Conservation (phyloP, 2,888 invertebrate species). For the Chrysolina oricalcia region DNA sequence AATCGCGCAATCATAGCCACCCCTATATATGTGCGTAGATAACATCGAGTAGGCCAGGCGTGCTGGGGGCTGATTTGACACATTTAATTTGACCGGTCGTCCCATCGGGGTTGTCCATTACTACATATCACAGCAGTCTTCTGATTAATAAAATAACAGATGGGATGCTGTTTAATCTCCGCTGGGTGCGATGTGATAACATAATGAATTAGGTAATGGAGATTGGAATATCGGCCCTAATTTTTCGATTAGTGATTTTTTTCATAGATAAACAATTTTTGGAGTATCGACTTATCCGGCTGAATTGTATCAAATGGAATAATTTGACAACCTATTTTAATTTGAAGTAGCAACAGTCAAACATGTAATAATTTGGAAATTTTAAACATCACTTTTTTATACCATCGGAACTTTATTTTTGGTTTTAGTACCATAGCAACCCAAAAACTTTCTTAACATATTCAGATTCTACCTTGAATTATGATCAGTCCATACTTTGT, state of each 20-base stretch:
- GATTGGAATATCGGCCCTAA: neutral
- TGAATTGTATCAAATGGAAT: too few relatives aligned
- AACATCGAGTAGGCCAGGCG: constrained; percentile 64
- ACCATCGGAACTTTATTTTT: too few relatives aligned
- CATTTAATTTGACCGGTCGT: constrained; percentile 67
- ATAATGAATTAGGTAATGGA: constrained; percentile 41
- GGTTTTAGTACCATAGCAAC: too few relatives aligned
- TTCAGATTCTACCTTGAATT: too few relatives aligned
- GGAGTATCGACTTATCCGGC: too few relatives aligned
- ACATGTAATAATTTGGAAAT: too few relatives aligned
- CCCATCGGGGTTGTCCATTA: constrained; percentile 62
- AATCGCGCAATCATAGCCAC: constrained; percentile 68
- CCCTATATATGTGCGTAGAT: constrained; percentile 65
- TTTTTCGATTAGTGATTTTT: neutral
- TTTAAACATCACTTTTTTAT: too few relatives aligned
- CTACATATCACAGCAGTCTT: constrained; percentile 57
- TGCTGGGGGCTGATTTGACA: constrained; percentile 66
- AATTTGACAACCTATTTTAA: too few relatives aligned
- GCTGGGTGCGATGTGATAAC: constrained; percentile 43
- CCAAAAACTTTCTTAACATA: too few relatives aligned
- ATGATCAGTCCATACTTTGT: too few relatives aligned
- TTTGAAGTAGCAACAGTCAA: too few relatives aligned
- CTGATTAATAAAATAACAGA: constrained; percentile 65
- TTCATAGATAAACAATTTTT: neutral
- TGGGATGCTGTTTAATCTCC: constrained; percentile 57